phyloP scores from a whole-genome alignment of 2,888 invertebrate genomes.

The Tanaodytes sp. region DNA sequence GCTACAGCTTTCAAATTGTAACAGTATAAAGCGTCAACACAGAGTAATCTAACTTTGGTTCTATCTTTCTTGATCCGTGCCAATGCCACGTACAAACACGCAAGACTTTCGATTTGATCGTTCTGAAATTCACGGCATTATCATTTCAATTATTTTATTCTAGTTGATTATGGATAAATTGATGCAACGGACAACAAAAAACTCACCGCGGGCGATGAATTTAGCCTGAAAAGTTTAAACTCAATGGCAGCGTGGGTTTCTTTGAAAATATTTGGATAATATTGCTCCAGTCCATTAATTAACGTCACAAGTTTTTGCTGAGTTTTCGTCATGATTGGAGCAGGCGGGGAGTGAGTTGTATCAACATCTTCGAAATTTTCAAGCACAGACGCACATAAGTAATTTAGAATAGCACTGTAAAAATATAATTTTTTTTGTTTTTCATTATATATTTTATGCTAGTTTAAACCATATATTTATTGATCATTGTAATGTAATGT shows the following conservation, averaged over 20 bases:
- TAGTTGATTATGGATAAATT: too few species aligned
- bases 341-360: conserved; percentile 70
- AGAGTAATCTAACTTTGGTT: conserved; percentile 71
- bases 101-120: conserved; percentile 56
- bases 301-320: conserved; percentile 72
- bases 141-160: background rate
- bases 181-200: too few species aligned
- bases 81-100: conserved; percentile 61
- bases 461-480: background rate
- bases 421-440: conserved; percentile 3
- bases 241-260: conserved; percentile 61
- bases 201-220: conserved; percentile 42
- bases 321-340: conserved; percentile 72
- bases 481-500: too few species aligned
- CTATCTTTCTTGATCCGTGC: conserved; percentile 70
- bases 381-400: conserved; percentile 40
- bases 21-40: conserved; percentile 73
- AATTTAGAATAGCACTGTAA: conserved; percentile 61
- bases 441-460: background rate
- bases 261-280: conserved; percentile 57
- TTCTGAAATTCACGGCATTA: too few species aligned
- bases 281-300: conserved; percentile 67
- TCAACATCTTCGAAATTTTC: conserved; percentile 60
- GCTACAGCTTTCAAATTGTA: conserved; percentile 68
- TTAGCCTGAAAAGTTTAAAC: conserved; percentile 60